Conservation (phyloP, 1,140 invertebrate species). For the Liolophura sinensis region DNA sequence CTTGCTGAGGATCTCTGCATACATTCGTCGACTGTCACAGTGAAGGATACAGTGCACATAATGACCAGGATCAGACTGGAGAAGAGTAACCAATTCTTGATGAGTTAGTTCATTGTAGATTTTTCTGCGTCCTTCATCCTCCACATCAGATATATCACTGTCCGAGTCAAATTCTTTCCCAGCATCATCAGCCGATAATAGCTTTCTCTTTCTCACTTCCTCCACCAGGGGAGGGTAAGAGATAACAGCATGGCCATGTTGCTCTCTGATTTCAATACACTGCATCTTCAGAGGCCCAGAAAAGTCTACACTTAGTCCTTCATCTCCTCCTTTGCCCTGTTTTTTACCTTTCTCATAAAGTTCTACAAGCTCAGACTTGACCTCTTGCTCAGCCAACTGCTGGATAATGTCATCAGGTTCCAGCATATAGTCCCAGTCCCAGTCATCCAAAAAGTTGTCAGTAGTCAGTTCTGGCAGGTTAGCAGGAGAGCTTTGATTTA, state of each 20-base stretch:
- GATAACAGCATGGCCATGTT: conserved; percentile 14
- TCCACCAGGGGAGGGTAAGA: conserved; percentile 3
- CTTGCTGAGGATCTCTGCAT: conserved; percentile 21
- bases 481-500: too few relatives aligned
- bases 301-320: background rate
- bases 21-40: conserved; percentile 9
- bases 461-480: too few relatives aligned
- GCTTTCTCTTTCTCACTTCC: background rate
- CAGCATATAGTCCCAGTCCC: conserved; percentile 8
- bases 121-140: background rate
- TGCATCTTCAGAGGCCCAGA: conserved; percentile 8
- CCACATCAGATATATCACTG: conserved; percentile 1
- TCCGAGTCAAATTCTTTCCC: too few relatives aligned
- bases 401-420: conserved; percentile 32
- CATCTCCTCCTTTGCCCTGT: background rate
- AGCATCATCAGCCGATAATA: background rate
- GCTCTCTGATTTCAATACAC: conserved; percentile 11
- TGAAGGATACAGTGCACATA: conserved; percentile 19
- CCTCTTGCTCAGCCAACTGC: conserved; percentile 23
- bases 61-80: conserved; percentile 13
- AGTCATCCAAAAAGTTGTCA: background rate
- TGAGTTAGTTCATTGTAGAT: background rate
- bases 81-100: conserved; percentile 7
- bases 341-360: background rate
- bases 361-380: background rate